A percentile compares a stretch with the other conserved stretches of the same genome.
Evolutionary conservation across 2,888 invertebrate genomes (phyloP).

Genomic region (Caprella mutica): DNA sequence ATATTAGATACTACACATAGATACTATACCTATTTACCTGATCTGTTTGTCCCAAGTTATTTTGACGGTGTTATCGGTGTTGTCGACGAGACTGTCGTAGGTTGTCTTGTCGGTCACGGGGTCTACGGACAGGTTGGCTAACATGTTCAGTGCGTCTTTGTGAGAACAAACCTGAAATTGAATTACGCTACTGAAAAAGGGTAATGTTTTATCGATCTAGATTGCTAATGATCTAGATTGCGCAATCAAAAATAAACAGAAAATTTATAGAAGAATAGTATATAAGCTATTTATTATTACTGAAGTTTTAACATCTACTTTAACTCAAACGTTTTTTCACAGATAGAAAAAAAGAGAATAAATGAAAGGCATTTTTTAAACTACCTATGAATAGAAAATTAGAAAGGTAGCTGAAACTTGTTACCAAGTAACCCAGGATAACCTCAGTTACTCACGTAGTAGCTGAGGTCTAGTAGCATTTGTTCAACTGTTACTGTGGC

Average conservation of each 20-base stretch:
- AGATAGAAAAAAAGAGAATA: too few species aligned
- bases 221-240: not conserved
- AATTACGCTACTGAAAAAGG: constrained; percentile 4
- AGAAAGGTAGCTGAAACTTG: too few species aligned
- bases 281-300: not conserved
- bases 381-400: too few species aligned
- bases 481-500: constrained; percentile 54
- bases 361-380: too few species aligned
- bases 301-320: too few species aligned
- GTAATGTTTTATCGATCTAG: not conserved
- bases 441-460: constrained; percentile 42
- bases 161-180: constrained; percentile 28
- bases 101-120: constrained; percentile 50
- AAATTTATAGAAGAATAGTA: not conserved
- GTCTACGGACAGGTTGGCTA: constrained; percentile 50
- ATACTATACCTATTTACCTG: constrained; percentile 9
- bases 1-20: not conserved
- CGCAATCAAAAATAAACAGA: not conserved
- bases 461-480: constrained; percentile 56
- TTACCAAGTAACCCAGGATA: too few species aligned
- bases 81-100: constrained; percentile 54
- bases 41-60: constrained; percentile 19
- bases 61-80: constrained; percentile 62
- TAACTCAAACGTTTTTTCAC: too few species aligned
- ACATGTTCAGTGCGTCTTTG: constrained; percentile 41